These are phyloP conservation scores for Engraulis encrasicolus DNA, from an alignment of 2,113 vertebrate genomes.

Conservation along the genomic window DNA sequence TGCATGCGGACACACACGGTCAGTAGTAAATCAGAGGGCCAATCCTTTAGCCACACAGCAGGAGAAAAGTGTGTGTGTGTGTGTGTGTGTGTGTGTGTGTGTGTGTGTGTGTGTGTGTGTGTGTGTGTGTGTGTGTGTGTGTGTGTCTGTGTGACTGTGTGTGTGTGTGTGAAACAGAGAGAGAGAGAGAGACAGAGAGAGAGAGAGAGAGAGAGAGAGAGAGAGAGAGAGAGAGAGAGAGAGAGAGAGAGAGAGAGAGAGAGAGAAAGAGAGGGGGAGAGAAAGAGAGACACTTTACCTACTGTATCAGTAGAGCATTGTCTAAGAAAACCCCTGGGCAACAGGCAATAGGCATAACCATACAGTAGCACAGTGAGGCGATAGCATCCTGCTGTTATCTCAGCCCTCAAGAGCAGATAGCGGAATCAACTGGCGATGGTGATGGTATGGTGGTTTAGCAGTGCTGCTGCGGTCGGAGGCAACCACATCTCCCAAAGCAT, in stretches of 20 bases:
- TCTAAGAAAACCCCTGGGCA: not conserved
- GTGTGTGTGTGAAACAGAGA: too few species aligned
- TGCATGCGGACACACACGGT: conserved; percentile 42
- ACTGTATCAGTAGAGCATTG: too few species aligned
- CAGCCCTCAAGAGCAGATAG: not conserved
- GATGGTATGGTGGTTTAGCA: too few species aligned
- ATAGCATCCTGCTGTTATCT: not conserved
- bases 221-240: too few species aligned
- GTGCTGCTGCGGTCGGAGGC: too few species aligned
- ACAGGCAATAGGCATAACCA: not conserved
- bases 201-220: not conserved
- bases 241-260: too few species aligned
- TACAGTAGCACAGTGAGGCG: not conserved
- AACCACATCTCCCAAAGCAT: too few species aligned
- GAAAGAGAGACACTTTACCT: too few species aligned
- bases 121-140: not conserved
- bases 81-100: conserved; percentile 19
- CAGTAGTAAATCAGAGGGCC: conserved; percentile 34
- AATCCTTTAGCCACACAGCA: not conserved
- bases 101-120: not conserved
- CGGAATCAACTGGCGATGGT: not conserved
- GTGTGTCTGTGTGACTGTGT: too few species aligned
- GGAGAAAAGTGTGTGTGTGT: not conserved
- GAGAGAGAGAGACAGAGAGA: too few species aligned
- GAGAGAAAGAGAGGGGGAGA: too few species aligned